phyloP scores from a whole-genome alignment of 1,140 invertebrate genomes.

The Drosophila auraria region DNA sequence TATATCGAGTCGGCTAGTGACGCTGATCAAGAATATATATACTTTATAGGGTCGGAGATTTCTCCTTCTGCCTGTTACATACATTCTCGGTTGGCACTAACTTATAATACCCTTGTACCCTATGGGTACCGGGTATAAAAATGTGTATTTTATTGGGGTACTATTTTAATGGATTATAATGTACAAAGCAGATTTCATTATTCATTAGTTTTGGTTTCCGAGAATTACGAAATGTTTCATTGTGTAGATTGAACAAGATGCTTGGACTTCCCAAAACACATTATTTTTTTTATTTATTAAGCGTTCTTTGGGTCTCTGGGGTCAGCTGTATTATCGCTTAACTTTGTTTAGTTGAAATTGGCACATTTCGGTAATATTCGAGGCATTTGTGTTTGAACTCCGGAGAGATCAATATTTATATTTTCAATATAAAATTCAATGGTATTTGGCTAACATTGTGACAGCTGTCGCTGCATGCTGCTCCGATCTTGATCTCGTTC shows the following conservation, averaged over 20 bases:
- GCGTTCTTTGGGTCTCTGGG: neutral
- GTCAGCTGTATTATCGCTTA: conserved; percentile 15
- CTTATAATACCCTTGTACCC: no score
- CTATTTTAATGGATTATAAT: no score
- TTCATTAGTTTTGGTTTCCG: neutral
- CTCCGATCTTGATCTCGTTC: conserved; percentile 4
- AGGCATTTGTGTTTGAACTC: conserved; percentile 41
- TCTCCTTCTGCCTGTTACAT: no score
- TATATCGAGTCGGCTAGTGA: no score
- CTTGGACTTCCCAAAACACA: no score
- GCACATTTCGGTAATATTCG: conserved; percentile 5
- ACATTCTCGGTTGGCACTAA: no score
- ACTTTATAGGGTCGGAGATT: no score
- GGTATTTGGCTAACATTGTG: conserved; percentile 56
- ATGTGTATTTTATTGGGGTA: no score
- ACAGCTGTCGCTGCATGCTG: conserved; percentile 46
- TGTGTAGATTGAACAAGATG: neutral
- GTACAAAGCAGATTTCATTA: no score
- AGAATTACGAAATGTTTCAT: neutral
- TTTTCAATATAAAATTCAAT: neutral
- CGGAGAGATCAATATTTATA: conserved; percentile 39
- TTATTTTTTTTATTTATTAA: neutral
- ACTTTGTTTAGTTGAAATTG: conserved; percentile 2
- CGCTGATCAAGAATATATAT: no score
- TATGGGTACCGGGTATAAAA: no score